A percentile compares a stretch with the other conserved stretches of the same genome.
phyloP scores from a whole-genome alignment of 2,888 invertebrate species.

The Sacculina carcini region DNA sequence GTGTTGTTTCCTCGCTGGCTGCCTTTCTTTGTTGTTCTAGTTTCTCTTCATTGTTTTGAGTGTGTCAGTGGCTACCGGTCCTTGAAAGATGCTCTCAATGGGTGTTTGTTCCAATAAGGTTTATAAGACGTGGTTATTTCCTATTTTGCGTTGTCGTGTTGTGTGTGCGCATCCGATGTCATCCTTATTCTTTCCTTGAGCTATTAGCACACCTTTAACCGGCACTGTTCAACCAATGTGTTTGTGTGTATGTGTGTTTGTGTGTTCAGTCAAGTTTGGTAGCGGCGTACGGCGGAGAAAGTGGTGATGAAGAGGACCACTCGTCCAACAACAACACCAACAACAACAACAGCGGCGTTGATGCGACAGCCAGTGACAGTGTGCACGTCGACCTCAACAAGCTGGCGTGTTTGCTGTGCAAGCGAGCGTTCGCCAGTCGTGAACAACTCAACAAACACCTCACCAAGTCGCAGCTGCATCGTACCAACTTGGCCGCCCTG shows the following conservation, averaged over 20 bases:
- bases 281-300: constrained; percentile 50
- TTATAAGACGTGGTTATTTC: too few species aligned
- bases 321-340: constrained; percentile 2
- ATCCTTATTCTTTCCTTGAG: too few species aligned
- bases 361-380: constrained; percentile 38
- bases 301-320: constrained; percentile 33
- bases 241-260: background rate
- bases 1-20: too few species aligned
- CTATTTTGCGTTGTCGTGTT: too few species aligned
- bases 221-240: too few species aligned
- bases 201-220: too few species aligned
- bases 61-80: too few species aligned
- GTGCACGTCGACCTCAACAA: constrained; percentile 25
- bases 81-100: too few species aligned
- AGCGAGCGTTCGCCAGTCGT: constrained; percentile 66
- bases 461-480: constrained; percentile 77
- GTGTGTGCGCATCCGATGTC: too few species aligned
- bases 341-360: constrained; percentile 10
- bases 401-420: constrained; percentile 77
- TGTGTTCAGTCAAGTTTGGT: constrained; percentile 27
- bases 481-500: constrained; percentile 44
- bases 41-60: too few species aligned
- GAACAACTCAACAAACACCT: constrained; percentile 75
- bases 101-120: too few species aligned
- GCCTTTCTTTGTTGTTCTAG: too few species aligned